phyloP scores from a whole-genome alignment of 2,797 vertebrate species.

The Pseudochaenichthys georgianus region DNA sequence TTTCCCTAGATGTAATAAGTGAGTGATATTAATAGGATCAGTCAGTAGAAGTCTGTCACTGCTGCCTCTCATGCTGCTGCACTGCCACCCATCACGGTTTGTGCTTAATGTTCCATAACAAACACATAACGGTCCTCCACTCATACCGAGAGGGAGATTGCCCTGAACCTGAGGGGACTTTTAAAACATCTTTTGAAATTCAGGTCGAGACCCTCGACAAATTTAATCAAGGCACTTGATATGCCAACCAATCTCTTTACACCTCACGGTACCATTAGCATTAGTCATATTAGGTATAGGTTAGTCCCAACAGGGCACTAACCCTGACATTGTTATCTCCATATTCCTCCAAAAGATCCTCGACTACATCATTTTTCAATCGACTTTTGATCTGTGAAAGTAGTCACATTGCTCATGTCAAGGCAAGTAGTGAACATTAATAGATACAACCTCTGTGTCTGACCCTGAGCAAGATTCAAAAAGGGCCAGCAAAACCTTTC shows the following conservation, averaged over 20 bases:
- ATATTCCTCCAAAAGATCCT: not conserved
- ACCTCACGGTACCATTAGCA: conserved; percentile 3
- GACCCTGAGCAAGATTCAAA: conserved; percentile 19
- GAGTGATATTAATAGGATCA: conserved; percentile 30
- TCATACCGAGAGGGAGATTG: not conserved
- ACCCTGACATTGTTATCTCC: conserved; percentile 18
- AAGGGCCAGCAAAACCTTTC: not conserved
- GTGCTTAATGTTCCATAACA: conserved; percentile 46
- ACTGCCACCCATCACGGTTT: conserved; percentile 27
- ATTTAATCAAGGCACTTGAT: conserved; percentile 21
- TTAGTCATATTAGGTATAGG: conserved; percentile 19
- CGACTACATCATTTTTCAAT: not conserved
- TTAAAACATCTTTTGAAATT: conserved; percentile 37
- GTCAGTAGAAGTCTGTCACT: conserved; percentile 30
- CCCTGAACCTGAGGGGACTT: conserved; percentile 19
- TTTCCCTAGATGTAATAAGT: conserved; percentile 17
- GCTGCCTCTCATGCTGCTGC: conserved; percentile 36
- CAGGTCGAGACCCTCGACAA: conserved; percentile 28
- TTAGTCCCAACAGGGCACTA: conserved; percentile 19
- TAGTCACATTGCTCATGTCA: conserved; percentile 8
- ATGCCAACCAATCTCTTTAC: conserved; percentile 12
- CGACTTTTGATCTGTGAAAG: not conserved
- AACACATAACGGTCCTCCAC: conserved; percentile 10
- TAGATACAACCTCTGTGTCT: conserved; percentile 1
- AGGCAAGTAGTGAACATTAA: conserved; percentile 1